Base-by-base conservation (phyloP, 2,888 invertebrate species). In the Rotaria magnacalcarata region DNA sequence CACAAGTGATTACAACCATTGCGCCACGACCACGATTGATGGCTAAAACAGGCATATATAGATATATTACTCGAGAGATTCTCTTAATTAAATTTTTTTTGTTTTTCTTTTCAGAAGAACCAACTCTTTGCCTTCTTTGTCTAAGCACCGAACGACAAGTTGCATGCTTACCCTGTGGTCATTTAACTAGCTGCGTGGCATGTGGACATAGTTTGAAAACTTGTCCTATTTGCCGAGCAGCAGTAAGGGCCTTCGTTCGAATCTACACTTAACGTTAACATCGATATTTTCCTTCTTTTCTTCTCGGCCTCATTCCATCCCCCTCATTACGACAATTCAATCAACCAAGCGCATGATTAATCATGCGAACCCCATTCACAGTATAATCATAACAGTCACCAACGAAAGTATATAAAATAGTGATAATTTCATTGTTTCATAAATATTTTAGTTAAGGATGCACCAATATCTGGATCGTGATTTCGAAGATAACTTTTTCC, bases 161-260 rank as follows among this genome's bases (percentile, higher is more conserved):
- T 2, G 80, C 80, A 47, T 80, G 80, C 14, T 14, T 80, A 11
- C 80, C 80, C 24, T 80, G 80, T 24, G 80, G 80, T n/a, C 80
- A 80, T 80, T 47, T 80, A 4, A 80, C 47, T 0, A 47, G 80
- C n/a, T 80, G 80, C 11, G 80, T 80, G 1, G 80, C 80, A 24
- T 80, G 80, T 6, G 80, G 80, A 11, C 80, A 80, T n/a, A 80
- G 80, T 47, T 19, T 80, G 2, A 43, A 47, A 11, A 47, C 47
- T 8, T 80, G 80, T 43, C 80, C 80, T 0, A 47, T 80, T 24
- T 80, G 80, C n/a, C 80, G 80, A 47, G 47, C 80, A 41, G 6
- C 21, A 3, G 80, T 80, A 14, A 80, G 47, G 14, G 80, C 80
- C 6, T 80, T 80, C 16, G 47, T 80, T 24, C 43, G 80, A 10